Conservation (phyloP, 2,113 vertebrate species). For the Odocoileus virginianus region DNA sequence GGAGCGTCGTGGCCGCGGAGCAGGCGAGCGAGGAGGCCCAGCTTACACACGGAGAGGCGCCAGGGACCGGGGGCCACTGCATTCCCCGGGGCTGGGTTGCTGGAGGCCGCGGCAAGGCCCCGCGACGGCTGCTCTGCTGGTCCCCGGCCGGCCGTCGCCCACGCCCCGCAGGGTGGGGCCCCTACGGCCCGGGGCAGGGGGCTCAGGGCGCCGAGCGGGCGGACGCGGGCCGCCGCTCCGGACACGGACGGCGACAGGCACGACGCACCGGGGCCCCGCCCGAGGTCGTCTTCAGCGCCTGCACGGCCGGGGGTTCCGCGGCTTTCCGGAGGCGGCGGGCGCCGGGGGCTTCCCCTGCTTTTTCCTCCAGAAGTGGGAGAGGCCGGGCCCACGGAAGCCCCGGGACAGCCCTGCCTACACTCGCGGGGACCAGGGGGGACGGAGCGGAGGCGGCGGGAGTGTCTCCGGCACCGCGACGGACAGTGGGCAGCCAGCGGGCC, state of each 20-base stretch:
- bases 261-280: slow-evolving; percentile 14
- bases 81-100: slow-evolving; percentile 61
- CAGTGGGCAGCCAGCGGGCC: neutral
- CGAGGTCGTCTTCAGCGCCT: neutral
- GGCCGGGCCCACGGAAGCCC: slow-evolving; percentile 35
- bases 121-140: neutral
- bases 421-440: neutral
- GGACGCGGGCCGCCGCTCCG: neutral
- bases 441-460: neutral
- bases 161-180: slow-evolving; percentile 25
- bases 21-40: slow-evolving; percentile 43
- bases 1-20: slow-evolving; percentile 33
- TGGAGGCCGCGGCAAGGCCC: slow-evolving; percentile 46
- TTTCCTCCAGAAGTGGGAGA: slow-evolving; percentile 1
- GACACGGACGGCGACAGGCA: slow-evolving; percentile 35
- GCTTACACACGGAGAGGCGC: slow-evolving; percentile 55
- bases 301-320: neutral
- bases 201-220: neutral
- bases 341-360: neutral
- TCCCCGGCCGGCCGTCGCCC: neutral
- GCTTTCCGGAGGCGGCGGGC: neutral
- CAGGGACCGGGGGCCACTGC: slow-evolving; percentile 55
- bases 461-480: slow-evolving; percentile 4
- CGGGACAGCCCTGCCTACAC: neutral
- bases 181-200: neutral